Evolutionary conservation across 2,888 invertebrate species (phyloP), one percentile per base, ranked within the genome.

Genomic region (Gari tellinella): DNA sequence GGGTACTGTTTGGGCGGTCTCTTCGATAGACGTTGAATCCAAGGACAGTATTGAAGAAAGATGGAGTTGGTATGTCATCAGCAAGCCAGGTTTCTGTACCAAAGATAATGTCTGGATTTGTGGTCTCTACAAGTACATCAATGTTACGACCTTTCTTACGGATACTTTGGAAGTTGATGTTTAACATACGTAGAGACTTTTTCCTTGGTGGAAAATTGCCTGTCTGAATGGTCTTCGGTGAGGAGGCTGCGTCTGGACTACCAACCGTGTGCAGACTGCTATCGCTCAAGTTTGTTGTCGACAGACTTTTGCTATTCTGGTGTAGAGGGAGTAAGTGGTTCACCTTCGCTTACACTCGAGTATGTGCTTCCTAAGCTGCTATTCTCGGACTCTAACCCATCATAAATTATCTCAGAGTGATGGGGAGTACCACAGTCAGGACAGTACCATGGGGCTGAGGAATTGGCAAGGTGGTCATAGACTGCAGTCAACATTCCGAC

Each of bases 21-120:
- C 40, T 63, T 19, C 63, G 15, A 45, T 52, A 43, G 14, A 69
- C 46, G 41, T 70, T 45, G 52, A 40, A 64, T 0, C 55, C 70
- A 4, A 48, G 51, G 7, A 2, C 0, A 12, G 2, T 3, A 19
- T 40, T 25, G 38, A 72, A 49, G 23, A 65, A 15, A 23, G 61
- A 61, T 14, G 45, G 37, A 41, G 61, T n/a, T 14, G 14, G 25
- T 14, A 66, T 41, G 21, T 60, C 55, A 17, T 17, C 17, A 37
- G 19, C 37, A 2, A 61, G 38, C 65, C 66, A 61, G n/a, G 72
- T 66, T 61, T 72, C 72, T 12, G 66, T 72, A 19, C 61, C 61
- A 8, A 72, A 4, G 21, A 62, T 61, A 25, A 72, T 51, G 26
- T 72, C 72, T n/a, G 60, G 64, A 17, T 17, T 14, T 10, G 17